Evolutionary conservation across 2,888 invertebrate species (phyloP), one percentile per base, ranked within the genome.

Genomic region (Drosophila yooni): DNA sequence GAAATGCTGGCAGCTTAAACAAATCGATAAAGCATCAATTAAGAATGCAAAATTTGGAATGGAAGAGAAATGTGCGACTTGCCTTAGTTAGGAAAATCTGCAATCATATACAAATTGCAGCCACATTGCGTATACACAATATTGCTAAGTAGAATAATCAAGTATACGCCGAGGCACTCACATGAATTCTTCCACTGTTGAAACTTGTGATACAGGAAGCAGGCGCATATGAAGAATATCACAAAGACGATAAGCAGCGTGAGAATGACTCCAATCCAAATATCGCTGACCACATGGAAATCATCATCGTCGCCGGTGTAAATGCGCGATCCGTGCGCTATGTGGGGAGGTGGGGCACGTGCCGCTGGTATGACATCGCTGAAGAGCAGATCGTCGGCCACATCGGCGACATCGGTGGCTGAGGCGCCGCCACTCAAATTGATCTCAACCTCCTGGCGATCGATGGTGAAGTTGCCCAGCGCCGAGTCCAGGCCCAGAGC

Each of bases 111-210:
- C 5, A 18, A 1, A 0, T 15, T 43, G 31, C 27, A 38, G 0
- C 53, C 34, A 34, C 53, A 46, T 13, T 33, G 65, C 73, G 69
- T 77, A 74, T 70, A 43, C 67, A 59, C 40, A 74, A 81, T 50
- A 10, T 51, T 15, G 2, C 3, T 33, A 10, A 1, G 29, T 10
- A n/a, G 5, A 25, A 25, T 60, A 63, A 73, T 76, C 48, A 69
- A 66, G 77, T 76, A 81, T 69, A 73, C 85, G 77, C 57, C 46
- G 36, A 40, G 36, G 51, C 40, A 93, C 94, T 94, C 92, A 95
- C 95, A 94, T 91, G 94, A 93, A 82, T 94, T 93, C 91, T 95
- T 95, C 95, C 95, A 95, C 78, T 95, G 94, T 86, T 95, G 95
- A 88, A 95, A 95, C 87, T 95, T 95, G 92, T 95, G 95, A 87